phyloP scores from a whole-genome alignment of 2,797 vertebrate genomes.

The Cyclura pinguis region DNA sequence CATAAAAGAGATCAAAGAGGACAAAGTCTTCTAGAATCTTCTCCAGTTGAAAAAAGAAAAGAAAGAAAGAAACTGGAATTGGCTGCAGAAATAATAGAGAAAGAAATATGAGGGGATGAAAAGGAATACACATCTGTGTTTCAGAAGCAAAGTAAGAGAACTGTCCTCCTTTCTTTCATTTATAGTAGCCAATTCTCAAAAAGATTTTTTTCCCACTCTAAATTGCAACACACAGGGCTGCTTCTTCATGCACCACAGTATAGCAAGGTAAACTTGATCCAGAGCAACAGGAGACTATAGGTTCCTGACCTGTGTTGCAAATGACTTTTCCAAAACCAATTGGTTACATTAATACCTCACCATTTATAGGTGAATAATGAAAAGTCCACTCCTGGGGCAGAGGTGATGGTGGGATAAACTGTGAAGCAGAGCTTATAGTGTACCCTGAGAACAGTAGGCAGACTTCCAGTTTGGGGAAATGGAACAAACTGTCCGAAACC shows the following conservation, averaged over 20 bases:
- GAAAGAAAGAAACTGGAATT: conserved; percentile 7
- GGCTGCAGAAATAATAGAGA: not conserved
- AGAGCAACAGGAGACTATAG: not conserved
- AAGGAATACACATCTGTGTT: conserved; percentile 13
- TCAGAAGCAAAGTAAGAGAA: conserved; percentile 4
- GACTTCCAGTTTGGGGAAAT: too few species aligned
- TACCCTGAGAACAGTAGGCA: too few species aligned
- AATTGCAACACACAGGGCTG: not conserved
- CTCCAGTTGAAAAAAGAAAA: not conserved
- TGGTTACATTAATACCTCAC: not conserved
- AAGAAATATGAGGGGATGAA: conserved; percentile 5
- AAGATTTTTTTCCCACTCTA: not conserved
- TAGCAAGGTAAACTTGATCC: not conserved
- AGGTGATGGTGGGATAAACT: too few species aligned
- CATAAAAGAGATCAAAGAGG: conserved; percentile 41
- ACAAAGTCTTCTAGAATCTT: conserved; percentile 7
- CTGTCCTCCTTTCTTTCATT: not conserved
- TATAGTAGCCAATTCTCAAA: not conserved
- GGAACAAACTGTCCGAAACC: too few species aligned
- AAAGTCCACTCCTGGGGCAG: too few species aligned
- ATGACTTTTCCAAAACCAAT: not conserved
- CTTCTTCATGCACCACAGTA: not conserved
- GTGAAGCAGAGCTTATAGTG: too few species aligned
- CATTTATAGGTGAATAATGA: not conserved
- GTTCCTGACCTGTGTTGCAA: not conserved